phyloP scores from a whole-genome alignment of 2,797 vertebrate genomes.

The Takifugu rubripes region DNA sequence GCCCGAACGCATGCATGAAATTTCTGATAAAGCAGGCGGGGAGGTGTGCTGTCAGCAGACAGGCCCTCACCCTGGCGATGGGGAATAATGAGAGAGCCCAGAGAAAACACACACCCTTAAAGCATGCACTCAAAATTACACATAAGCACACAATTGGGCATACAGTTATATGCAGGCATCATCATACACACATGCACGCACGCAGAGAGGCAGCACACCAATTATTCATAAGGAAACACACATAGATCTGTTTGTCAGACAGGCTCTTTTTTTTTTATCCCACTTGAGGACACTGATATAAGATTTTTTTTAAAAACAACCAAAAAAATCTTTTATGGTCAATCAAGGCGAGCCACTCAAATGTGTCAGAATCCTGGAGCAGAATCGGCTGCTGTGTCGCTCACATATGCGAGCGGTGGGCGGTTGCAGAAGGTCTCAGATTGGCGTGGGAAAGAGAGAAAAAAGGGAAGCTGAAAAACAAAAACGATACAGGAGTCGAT shows the following conservation, averaged over 20 bases:
- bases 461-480: neutral
- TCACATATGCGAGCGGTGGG: too few species aligned
- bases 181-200: neutral
- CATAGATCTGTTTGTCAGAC: conserved; percentile 54
- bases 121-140: conserved; percentile 12
- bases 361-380: conserved; percentile 15
- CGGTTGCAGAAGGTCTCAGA: too few species aligned
- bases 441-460: neutral
- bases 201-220: conserved; percentile 2
- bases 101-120: conserved; percentile 9
- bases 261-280: conserved; percentile 39
- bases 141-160: neutral
- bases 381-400: too few species aligned
- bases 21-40: conserved; percentile 53
- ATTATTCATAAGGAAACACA: conserved; percentile 45
- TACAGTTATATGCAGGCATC: conserved; percentile 5
- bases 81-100: conserved; percentile 33
- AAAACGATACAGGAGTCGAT: neutral
- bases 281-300: conserved; percentile 47
- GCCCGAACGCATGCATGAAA: conserved; percentile 67
- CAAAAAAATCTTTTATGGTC: conserved; percentile 7
- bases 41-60: conserved; percentile 41
- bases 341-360: conserved; percentile 20
- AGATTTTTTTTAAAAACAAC: conserved; percentile 18
- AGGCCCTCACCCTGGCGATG: conserved; percentile 43